These are phyloP conservation scores for Macrobrachium rosenbergii DNA, from an alignment of 1,140 invertebrate genomes.

Conservation along the genomic window DNA sequence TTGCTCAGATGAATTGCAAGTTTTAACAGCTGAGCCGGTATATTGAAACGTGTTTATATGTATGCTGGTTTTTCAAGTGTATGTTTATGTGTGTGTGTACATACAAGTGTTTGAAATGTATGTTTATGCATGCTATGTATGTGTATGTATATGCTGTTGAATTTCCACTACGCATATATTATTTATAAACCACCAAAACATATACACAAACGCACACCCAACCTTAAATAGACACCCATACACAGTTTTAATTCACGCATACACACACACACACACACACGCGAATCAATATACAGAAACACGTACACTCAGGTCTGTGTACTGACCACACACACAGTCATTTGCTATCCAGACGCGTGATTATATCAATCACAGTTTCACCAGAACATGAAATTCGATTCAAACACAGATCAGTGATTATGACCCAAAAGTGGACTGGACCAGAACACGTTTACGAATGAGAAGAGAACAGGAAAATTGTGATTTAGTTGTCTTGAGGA, in stretches of 20 bases:
- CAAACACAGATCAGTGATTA: no score
- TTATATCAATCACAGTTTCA: neutral
- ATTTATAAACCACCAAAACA: neutral
- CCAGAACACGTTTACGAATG: no score
- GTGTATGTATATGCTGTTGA: no score
- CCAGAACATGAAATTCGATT: no score
- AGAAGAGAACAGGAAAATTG: no score
- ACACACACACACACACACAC: slow-evolving; percentile 15
- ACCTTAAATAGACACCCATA: neutral
- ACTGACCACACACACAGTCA: neutral
- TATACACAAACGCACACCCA: neutral
- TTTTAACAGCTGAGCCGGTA: no score
- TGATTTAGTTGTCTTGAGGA: no score
- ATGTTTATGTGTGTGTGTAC: slow-evolving; percentile 19
- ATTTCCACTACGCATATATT: no score
- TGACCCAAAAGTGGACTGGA: no score
- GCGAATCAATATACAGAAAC: slow-evolving; percentile 13
- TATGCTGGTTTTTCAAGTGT: neutral
- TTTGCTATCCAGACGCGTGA: neutral
- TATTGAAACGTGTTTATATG: neutral
- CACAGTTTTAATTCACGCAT: neutral
- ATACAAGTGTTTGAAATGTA: slow-evolving; percentile 13
- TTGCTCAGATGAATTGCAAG: no score
- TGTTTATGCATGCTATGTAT: slow-evolving; percentile 4
- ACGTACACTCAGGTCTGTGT: neutral